phyloP scores from a whole-genome alignment of 2,797 vertebrate species.

The Parauchenoglanis ngamensis region DNA sequence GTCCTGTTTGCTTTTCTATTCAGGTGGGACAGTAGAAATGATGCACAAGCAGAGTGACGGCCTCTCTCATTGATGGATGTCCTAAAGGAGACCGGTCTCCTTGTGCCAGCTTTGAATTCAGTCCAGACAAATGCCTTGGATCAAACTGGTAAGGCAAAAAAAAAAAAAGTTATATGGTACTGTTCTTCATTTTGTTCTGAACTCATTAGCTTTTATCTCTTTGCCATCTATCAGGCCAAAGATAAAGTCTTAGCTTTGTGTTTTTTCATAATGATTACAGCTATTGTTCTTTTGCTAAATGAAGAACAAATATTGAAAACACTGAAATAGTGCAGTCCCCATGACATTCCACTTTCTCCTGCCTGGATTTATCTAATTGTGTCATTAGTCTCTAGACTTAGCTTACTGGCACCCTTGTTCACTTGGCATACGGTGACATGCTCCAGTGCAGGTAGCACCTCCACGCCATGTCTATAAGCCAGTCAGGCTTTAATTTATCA shows the following conservation, averaged over 20 bases:
- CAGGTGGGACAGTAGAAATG: conserved; percentile 85
- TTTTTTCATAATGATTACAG: neutral
- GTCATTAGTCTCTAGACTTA: conserved; percentile 19
- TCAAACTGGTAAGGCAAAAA: conserved; percentile 83
- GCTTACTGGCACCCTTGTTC: conserved; percentile 6
- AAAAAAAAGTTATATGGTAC: neutral
- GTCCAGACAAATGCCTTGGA: conserved; percentile 85
- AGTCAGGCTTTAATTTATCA: conserved; percentile 45
- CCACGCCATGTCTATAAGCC: conserved; percentile 5
- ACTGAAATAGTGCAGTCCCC: neutral
- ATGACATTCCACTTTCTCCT: conserved; percentile 31
- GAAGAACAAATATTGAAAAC: neutral
- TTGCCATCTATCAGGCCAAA: neutral
- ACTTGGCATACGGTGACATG: conserved; percentile 4
- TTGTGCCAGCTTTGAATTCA: conserved; percentile 85
- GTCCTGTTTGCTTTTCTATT: conserved; percentile 59
- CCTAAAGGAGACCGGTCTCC: conserved; percentile 90
- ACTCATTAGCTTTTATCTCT: neutral
- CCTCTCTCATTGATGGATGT: conserved; percentile 93
- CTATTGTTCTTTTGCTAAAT: neutral
- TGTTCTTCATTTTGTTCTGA: neutral
- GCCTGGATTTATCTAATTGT: neutral
- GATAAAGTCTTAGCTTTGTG: neutral
- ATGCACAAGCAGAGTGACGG: conserved; percentile 84
- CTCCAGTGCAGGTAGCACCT: conserved; percentile 21